phyloP scores from a whole-genome alignment of 2,888 invertebrate genomes.

The Synanthedon tipuliformis region DNA sequence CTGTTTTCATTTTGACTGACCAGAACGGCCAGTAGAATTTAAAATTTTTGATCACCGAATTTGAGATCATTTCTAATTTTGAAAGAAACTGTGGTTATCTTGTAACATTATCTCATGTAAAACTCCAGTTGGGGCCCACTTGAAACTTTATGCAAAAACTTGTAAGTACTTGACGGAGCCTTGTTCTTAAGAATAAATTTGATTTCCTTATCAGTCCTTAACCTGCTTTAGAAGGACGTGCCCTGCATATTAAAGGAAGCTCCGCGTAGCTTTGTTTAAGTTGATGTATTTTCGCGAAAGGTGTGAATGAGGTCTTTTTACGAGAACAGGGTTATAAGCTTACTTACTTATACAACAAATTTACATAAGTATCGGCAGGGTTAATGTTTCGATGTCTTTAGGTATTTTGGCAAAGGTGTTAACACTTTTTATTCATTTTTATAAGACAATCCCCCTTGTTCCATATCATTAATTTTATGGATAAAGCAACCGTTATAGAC shows the following conservation, averaged over 20 bases:
- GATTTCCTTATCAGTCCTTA: constrained; percentile 48
- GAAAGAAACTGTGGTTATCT: background rate
- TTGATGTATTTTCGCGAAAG: background rate
- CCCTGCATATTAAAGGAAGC: constrained; percentile 29
- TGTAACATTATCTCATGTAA: background rate
- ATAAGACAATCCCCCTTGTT: too few species aligned
- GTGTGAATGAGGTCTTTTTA: background rate
- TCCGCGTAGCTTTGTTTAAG: background rate
- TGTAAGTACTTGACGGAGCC: background rate
- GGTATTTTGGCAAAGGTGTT: background rate
- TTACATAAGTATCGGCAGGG: background rate
- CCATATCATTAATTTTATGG: too few species aligned
- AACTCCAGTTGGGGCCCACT: background rate
- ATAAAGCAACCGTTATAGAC: too few species aligned
- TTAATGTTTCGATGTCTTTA: background rate
- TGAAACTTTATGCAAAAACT: background rate
- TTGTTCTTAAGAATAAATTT: constrained; percentile 42
- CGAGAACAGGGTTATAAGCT: background rate
- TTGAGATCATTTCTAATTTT: background rate
- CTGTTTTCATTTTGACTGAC: too few species aligned
- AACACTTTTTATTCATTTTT: too few species aligned
- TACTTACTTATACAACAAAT: background rate
- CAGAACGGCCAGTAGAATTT: too few species aligned
- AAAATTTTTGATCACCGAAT: too few species aligned
- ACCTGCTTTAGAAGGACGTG: constrained; percentile 38